Percentiles rank a stretch among this genome's conserved stretches.
Conservation (phyloP, 2,888 invertebrate genomes). For the Spodoptera exigua region DNA sequence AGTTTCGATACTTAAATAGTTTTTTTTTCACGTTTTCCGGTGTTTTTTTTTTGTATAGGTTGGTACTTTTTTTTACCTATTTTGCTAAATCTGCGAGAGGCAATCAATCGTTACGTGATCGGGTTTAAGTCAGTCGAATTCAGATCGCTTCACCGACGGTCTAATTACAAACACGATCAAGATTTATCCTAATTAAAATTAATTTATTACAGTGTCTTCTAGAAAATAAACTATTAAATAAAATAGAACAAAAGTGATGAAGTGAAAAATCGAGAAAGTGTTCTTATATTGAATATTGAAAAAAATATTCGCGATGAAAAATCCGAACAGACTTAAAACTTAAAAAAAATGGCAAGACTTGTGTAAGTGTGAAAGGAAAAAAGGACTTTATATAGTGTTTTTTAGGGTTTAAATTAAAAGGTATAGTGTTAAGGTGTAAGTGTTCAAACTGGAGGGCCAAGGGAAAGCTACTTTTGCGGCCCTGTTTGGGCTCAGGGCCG, state of each 20-base stretch:
- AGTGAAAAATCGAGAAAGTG: conserved; percentile 28
- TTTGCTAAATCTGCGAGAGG: conserved; percentile 57
- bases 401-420: conserved; percentile 55
- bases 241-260: conserved; percentile 9
- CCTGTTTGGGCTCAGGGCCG: conserved; percentile 90
- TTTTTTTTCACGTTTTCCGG: conserved; percentile 61
- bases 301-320: conserved; percentile 22
- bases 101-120: conserved; percentile 50
- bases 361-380: conserved; percentile 50
- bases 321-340: conserved; percentile 35
- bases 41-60: conserved; percentile 29
- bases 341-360: conserved; percentile 58
- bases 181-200: conserved; percentile 17
- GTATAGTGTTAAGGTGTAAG: conserved; percentile 70
- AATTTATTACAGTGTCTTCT: conserved; percentile 20
- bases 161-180: conserved; percentile 53
- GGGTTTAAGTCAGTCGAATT: conserved; percentile 48
- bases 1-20: conserved; percentile 70
- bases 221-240: conserved; percentile 1
- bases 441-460: conserved; percentile 90
- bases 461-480: conserved; percentile 91
- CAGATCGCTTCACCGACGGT: conserved; percentile 44
- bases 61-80: conserved; percentile 34
- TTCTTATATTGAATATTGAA: background rate
- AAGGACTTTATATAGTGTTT: conserved; percentile 54